Evolutionary conservation across 2,797 vertebrate genomes (phyloP).

Genomic region (Anguilla pacifica): DNA sequence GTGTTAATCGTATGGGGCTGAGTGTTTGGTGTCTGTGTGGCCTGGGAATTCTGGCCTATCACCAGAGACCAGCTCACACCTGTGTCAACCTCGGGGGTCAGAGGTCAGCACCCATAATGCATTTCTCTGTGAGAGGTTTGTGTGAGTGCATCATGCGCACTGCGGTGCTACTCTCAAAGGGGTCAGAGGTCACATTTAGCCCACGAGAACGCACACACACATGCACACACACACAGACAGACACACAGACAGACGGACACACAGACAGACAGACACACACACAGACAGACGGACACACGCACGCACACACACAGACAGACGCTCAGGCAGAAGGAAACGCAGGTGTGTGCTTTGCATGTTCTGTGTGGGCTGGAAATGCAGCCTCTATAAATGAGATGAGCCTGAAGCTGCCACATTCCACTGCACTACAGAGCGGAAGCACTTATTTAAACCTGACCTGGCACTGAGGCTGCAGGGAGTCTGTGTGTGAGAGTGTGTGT

Average conservation of each 20-base stretch:
- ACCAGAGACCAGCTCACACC: not conserved
- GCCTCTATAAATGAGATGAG: not conserved
- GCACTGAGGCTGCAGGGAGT: too few species aligned
- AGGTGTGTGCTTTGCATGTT: too few species aligned
- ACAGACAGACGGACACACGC: not conserved
- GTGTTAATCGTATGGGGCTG: not conserved
- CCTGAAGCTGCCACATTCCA: not conserved
- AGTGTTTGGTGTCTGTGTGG: not conserved
- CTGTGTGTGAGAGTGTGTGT: too few species aligned
- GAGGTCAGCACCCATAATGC: not conserved
- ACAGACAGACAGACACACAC: not conserved
- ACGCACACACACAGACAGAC: too few species aligned
- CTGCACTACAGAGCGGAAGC: not conserved
- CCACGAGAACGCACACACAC: not conserved
- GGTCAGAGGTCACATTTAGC: not conserved
- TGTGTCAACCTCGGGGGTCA: not conserved
- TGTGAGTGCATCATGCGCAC: not conserved
- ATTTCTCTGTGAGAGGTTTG: not conserved
- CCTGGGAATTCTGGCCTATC: not conserved
- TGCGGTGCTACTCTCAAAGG: not conserved
- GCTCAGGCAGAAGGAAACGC: too few species aligned
- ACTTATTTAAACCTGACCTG: not conserved
- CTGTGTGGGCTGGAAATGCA: not conserved
- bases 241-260: too few species aligned
- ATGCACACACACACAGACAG: not conserved